A percentile compares a stretch with the other conserved stretches of the same genome.
Evolutionary conservation across 2,797 vertebrate genomes (phyloP).

Genomic region (Cossypha dichroa): DNA sequence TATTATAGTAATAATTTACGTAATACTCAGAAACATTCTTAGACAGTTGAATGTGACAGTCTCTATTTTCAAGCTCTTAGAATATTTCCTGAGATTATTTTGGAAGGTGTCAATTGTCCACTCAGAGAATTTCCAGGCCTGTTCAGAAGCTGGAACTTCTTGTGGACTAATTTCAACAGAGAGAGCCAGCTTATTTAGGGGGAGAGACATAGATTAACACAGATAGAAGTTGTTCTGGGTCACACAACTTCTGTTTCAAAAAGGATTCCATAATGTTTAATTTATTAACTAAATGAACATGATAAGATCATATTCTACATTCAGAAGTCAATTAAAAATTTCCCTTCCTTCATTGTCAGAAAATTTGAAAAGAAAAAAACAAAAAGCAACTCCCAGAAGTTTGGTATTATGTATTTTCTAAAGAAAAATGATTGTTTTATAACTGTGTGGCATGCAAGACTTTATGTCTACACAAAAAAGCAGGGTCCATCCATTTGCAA

Average conservation of each 20-base stretch:
- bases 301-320: accelerated
- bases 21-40: not conserved
- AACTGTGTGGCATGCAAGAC: not conserved
- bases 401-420: not conserved
- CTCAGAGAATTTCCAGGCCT: not conserved
- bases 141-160: not conserved
- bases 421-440: not conserved
- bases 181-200: not conserved
- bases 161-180: not conserved
- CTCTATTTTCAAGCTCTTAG: not conserved
- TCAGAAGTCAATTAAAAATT: not conserved
- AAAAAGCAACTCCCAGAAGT: accelerated
- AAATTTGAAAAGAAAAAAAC: not conserved
- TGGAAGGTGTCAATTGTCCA: not conserved
- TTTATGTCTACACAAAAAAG: not conserved
- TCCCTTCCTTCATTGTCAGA: not conserved
- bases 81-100: not conserved
- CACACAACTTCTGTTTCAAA: not conserved
- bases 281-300: not conserved
- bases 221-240: not conserved
- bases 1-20: not conserved
- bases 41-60: not conserved
- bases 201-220: not conserved
- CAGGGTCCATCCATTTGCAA: not conserved
- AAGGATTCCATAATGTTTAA: not conserved